These are phyloP conservation scores for Bursaphelenchus okinawaensis DNA, from an alignment of 2,888 invertebrate genomes.

Conservation along the genomic window DNA sequence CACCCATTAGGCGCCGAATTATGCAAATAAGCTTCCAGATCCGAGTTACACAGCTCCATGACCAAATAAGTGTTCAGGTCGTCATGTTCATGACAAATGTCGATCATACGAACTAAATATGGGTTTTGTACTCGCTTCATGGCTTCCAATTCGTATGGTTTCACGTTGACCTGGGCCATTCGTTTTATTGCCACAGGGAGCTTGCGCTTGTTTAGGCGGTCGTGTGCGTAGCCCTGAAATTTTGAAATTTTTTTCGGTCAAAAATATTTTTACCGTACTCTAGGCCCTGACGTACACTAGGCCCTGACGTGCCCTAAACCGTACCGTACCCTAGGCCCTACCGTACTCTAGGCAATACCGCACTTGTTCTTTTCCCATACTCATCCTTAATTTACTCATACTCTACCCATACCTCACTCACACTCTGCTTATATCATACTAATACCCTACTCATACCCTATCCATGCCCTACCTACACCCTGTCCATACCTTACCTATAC, in stretches of 20 bases:
- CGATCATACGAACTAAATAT: slow-evolving; percentile 47
- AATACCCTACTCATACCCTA: no score
- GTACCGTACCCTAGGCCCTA: no score
- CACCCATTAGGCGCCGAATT: slow-evolving; percentile 34
- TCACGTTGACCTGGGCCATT: slow-evolving; percentile 43
- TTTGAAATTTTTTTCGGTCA: background rate
- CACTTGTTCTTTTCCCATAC: no score
- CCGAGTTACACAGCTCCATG: slow-evolving; percentile 52
- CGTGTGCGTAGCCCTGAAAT: slow-evolving; percentile 5
- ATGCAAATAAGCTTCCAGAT: slow-evolving; percentile 46
- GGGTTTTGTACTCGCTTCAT: slow-evolving; percentile 40
- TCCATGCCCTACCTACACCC: no score
- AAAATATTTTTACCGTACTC: slow-evolving; percentile 9
- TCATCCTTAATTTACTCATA: no score
- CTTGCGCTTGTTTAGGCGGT: slow-evolving; percentile 2
- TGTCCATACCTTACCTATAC: no score
- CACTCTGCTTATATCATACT: no score
- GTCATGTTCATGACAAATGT: slow-evolving; percentile 42
- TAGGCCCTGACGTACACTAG: no score
- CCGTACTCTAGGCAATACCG: no score
- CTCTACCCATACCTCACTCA: no score
- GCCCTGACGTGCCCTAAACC: no score
- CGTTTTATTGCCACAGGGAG: slow-evolving; percentile 47
- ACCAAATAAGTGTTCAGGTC: slow-evolving; percentile 43
- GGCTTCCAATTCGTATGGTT: slow-evolving; percentile 46